Evolutionary conservation across 2,888 invertebrate species (phyloP).

Genomic region (Xylota segnis): DNA sequence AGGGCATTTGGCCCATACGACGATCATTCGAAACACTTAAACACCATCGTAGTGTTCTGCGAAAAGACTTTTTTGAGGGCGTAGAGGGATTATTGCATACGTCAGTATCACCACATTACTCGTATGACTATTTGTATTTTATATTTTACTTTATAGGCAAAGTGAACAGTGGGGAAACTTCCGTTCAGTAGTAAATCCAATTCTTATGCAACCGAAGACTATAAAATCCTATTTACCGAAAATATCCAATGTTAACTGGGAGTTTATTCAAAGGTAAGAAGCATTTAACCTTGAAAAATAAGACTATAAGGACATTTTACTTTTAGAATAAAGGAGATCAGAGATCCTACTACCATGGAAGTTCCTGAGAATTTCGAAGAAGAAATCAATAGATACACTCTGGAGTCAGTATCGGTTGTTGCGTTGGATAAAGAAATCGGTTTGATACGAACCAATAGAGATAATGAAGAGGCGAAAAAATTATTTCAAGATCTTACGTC

Average conservation of each 20-base stretch:
- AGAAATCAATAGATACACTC: constrained; percentile 86
- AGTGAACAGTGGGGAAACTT: constrained; percentile 89
- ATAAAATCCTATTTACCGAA: constrained; percentile 85
- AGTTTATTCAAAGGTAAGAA: constrained; percentile 81
- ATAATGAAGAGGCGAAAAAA: constrained; percentile 74
- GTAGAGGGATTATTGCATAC: constrained; percentile 68
- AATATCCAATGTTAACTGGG: constrained; percentile 85
- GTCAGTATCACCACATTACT: constrained; percentile 44
- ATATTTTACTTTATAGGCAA: constrained; percentile 84
- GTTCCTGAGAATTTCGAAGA: constrained; percentile 85
- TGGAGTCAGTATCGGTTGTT: constrained; percentile 85
- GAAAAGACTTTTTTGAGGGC: constrained; percentile 77
- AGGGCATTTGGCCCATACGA: constrained; percentile 84
- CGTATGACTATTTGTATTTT: background rate
- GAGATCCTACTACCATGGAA: constrained; percentile 81
- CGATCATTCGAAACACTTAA: constrained; percentile 82
- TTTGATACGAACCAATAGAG: constrained; percentile 76
- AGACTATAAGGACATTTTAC: background rate
- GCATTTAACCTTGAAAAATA: background rate
- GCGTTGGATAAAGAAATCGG: constrained; percentile 83
- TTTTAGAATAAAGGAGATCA: constrained; percentile 81
- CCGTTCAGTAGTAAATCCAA: constrained; percentile 88
- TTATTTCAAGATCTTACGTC: constrained; percentile 75
- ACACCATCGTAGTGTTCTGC: constrained; percentile 81
- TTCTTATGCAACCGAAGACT: constrained; percentile 87